Percentiles rank a stretch among this genome's conserved stretches.
These are phyloP conservation scores for Coptotermes formosanus DNA, from an alignment of 1,140 invertebrate species.

Conservation along the genomic window DNA sequence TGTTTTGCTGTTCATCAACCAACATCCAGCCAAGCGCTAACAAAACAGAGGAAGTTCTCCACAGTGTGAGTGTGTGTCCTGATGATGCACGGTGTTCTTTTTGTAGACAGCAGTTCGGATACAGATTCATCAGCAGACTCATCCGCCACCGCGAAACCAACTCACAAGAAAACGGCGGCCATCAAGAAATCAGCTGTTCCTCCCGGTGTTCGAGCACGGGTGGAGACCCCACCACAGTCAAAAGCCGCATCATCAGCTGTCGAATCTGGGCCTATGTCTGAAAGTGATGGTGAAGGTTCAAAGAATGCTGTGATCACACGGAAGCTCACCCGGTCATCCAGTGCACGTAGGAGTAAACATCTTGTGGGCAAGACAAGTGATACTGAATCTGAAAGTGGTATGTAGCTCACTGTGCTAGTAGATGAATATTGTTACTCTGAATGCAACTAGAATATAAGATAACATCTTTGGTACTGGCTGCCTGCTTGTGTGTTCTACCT, in stretches of 20 bases:
- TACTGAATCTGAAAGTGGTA: constrained; percentile 55
- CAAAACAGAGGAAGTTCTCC: no score
- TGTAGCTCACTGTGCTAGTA: constrained; percentile 31
- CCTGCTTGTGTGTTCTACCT: not conserved
- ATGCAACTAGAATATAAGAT: not conserved
- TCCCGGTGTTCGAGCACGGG: not conserved
- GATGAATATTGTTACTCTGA: not conserved
- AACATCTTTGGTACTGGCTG: not conserved
- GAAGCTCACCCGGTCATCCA: constrained; percentile 56
- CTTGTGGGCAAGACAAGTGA: constrained; percentile 52
- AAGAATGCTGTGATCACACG: constrained; percentile 46
- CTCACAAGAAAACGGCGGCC: constrained; percentile 10
- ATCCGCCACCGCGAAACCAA: constrained; percentile 39
- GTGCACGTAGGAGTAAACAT: constrained; percentile 56
- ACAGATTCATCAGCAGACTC: constrained; percentile 47
- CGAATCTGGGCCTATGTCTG: constrained; percentile 22
- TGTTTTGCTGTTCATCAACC: no score
- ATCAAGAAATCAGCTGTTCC: constrained; percentile 30
- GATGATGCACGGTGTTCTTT: not conserved
- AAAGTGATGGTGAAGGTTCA: constrained; percentile 31
- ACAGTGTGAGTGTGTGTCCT: no score
- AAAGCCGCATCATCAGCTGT: constrained; percentile 3
- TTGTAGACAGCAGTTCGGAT: constrained; percentile 48
- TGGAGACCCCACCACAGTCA: not conserved
- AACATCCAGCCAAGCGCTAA: no score